Base-by-base conservation (phyloP, 1,140 invertebrate genomes). In the Drosophila athabasca region DNA sequence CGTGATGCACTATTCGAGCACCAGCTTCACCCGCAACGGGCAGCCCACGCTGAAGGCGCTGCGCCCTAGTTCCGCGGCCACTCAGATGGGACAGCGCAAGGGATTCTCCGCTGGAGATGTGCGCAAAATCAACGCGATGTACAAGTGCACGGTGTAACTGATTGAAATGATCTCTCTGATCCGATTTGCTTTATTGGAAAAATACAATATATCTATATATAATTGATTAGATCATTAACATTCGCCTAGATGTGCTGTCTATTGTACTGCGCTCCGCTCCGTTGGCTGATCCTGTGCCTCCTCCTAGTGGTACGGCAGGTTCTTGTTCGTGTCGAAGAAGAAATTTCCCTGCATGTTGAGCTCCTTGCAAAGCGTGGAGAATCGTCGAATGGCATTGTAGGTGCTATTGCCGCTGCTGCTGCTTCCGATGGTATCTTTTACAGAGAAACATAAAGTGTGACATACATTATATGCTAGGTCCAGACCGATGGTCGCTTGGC, bases 1-100 rank as follows among this genome's bases (percentile, higher is more conserved):
- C 69, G 95, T 97, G 6, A 95, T 97, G 94, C 96, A 97, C 88
- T 97, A 97, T 82, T 95, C 94, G 0, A 91, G 93, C 0, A 94
- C 92, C 29, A 95, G 95, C 3, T 97, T 97, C 90, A 94, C 95
- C 1, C 92, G 83, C 22, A 97, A 97, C 82, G 95, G 95, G 1
- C 90, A 94, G 65, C 93, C 93, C 0, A 96, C 96, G 0, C 95
- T 96, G 44, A 87, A 65, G 94, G 49, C 92, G 92, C 1, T 94
- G 88, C 88, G 49, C 0, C 31, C 22, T n/a, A 62, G 57, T 3
- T 15, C 62, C 6, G 84, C 90, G 26, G 66, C 91, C 72, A 13
- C 80, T 72, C 35, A 91, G 50, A 92, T 95, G 62, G 96, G 96
- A 0, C 96, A 96, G 81, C 92, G 96, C 8, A 93, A 94, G 8